Base-by-base conservation (phyloP, 2,113 vertebrate species). In the Chaetodon auriga region DNA sequence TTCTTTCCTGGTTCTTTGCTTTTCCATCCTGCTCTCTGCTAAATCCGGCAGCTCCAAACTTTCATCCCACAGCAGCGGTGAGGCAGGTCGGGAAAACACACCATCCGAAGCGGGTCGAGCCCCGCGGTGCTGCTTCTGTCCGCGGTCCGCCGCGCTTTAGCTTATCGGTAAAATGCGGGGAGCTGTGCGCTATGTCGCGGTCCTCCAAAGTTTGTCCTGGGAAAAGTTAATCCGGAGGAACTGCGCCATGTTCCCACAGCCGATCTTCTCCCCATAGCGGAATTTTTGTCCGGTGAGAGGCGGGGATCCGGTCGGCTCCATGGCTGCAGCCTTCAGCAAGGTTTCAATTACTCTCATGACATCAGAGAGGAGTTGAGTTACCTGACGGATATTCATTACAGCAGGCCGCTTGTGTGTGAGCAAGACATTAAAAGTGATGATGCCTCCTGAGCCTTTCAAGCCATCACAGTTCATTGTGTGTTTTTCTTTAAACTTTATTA, bases 211-310 rank as follows among this genome's bases (percentile, higher is more conserved):
- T 62, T 73, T 74, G 69, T 77, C 66, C 61, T 30, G 81, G 46
- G 61, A 61, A 84, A 85, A 93, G 77, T 93, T 77, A 85, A 89
- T 86, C 90, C 91, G 18, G 73, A 85, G 81, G 69, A 75, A 82
- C 76, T 90, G 91, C 95, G 94, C 95, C 95, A 94, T 95, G 94
- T 95, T 95, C 91, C 92, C 92, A 64, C 86, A 79, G 90, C 90
- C 82, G 87, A 87, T 83, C 88, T 60, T 84, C 87, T 90, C 88
- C 86, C 53, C 86, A 68, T 75, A 87, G 93, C 91, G 91, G 89
- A 90, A 80, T 90, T 66, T 81, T 51, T 75, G 92, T 90, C 92
- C 91, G 92, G 92, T 85, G 89, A 90, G 94, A 95, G 94, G 94
- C 93, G 88, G 93, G 87, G 93, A 89, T 93, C 93, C 88, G 90